Base-by-base conservation (phyloP, 2,797 vertebrate genomes). In the Lagodon rhomboides region DNA sequence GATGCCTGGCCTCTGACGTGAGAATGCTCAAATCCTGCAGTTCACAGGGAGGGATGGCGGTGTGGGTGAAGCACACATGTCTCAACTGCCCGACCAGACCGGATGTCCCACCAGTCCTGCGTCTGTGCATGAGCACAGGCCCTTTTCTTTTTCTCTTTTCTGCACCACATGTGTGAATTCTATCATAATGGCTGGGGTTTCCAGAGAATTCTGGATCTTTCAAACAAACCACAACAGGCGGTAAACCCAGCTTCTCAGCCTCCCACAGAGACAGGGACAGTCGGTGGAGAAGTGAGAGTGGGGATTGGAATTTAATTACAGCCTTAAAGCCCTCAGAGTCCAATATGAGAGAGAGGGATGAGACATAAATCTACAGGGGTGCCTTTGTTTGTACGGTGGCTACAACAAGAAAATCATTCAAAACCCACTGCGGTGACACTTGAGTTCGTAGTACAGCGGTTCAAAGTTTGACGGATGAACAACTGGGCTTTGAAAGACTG, bases 261-360 rank as follows among this genome's bases (percentile, higher is more conserved):
- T 94, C 94, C 94, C 93, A 93, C 93, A 76, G 94, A 92, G 93
- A 88, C 80, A 6, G 91, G 93, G 92, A 93, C 92, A 91, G 93
- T 90, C 88, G 64, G 86, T 62, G 89, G 86, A 92, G 91, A 90
- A 93, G 91, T 92, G 92, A 94, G 91, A 94, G 94, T 90, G 81
- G 90, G 92, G 93, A 93, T 93, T 92, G 93, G 93, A 95, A 94
- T 94, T 94, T 95, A 94, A 94, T 94, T 94, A 94, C 91, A 94
- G 92, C 93, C 91, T 89, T 89, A 91, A 93, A 94, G 86, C 94
- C 90, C 93, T 89, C 90, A 80, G 90, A 94, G 92, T 93, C 93
- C 91, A 93, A 95, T 94, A 94, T 94, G 94, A 93, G 91, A 89
- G 89, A 91, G 89, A 92, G 90, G 89, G 93, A 94, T 94, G 94